Percentiles rank a stretch among this genome's conserved stretches.
These are phyloP conservation scores for Podotricha telesiphe DNA, from an alignment of 2,888 invertebrate genomes.

Conservation along the genomic window DNA sequence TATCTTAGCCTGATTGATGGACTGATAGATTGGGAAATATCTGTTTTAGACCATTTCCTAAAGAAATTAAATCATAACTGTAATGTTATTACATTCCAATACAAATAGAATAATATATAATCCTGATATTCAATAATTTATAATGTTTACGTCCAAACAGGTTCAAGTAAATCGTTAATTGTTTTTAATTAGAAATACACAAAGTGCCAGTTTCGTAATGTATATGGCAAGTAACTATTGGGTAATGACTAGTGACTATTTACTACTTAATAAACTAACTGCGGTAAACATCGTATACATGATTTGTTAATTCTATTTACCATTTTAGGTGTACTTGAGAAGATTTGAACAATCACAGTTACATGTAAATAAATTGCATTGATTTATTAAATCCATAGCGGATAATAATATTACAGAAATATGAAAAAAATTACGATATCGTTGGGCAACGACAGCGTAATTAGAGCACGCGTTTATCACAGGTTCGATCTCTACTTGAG, in stretches of 20 bases:
- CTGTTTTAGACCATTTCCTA: too few relatives aligned
- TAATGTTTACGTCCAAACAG: conserved; percentile 30
- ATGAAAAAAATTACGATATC: too few relatives aligned
- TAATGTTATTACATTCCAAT: too few relatives aligned
- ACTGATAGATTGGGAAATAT: too few relatives aligned
- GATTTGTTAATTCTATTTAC: conserved; percentile 5
- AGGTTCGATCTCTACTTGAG: too few relatives aligned
- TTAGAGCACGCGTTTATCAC: too few relatives aligned
- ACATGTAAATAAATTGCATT: neutral
- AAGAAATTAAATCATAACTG: too few relatives aligned
- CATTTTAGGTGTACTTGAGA: neutral
- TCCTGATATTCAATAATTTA: conserved; percentile 25
- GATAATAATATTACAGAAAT: too few relatives aligned
- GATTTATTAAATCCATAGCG: too few relatives aligned
- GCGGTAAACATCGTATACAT: conserved; percentile 8
- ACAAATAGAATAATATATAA: conserved; percentile 29
- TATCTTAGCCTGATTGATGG: too few relatives aligned
- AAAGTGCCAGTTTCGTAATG: conserved; percentile 23
- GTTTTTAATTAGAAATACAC: conserved; percentile 32
- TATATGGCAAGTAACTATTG: conserved; percentile 2
- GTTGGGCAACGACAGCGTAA: too few relatives aligned
- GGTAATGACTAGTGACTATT: neutral
- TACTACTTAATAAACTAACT: conserved; percentile 12
- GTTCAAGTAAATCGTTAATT: conserved; percentile 30
- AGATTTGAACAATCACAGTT: neutral